A percentile compares a stretch with the other conserved stretches of the same genome.
These are phyloP conservation scores for Vanessa cardui DNA, from an alignment of 2,888 invertebrate genomes.

Conservation along the genomic window DNA sequence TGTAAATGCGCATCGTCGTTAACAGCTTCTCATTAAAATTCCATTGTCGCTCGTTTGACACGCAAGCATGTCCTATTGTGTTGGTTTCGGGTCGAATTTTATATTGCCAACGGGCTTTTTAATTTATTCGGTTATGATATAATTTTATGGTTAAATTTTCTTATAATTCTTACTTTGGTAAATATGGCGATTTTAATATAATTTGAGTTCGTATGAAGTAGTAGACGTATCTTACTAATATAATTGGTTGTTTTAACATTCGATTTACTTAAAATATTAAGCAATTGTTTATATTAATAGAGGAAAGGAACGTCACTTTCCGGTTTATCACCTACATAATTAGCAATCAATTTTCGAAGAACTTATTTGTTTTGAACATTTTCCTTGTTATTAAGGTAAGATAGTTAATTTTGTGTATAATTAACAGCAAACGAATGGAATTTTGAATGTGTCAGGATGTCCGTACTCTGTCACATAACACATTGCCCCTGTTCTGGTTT, in stretches of 20 bases:
- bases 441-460: conserved; percentile 39
- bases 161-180: conserved; percentile 23
- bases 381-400: conserved; percentile 8
- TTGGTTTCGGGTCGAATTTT: conserved; percentile 59
- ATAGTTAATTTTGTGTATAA: neutral
- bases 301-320: neutral
- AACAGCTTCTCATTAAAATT: conserved; percentile 76
- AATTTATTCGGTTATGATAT: conserved; percentile 44
- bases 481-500: conserved; percentile 60
- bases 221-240: neutral
- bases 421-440: conserved; percentile 8
- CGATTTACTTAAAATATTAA: conserved; percentile 8
- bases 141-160: conserved; percentile 36
- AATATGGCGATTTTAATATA: conserved; percentile 16
- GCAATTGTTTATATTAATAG: neutral
- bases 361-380: neutral
- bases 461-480: conserved; percentile 50
- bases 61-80: conserved; percentile 62
- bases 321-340: neutral
- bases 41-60: conserved; percentile 67
- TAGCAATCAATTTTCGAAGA: neutral
- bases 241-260: neutral
- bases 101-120: conserved; percentile 47
- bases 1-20: conserved; percentile 71
- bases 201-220: conserved; percentile 23